Base-by-base conservation (phyloP, 2,113 vertebrate species). In the Sakesphorus luctuosus region DNA sequence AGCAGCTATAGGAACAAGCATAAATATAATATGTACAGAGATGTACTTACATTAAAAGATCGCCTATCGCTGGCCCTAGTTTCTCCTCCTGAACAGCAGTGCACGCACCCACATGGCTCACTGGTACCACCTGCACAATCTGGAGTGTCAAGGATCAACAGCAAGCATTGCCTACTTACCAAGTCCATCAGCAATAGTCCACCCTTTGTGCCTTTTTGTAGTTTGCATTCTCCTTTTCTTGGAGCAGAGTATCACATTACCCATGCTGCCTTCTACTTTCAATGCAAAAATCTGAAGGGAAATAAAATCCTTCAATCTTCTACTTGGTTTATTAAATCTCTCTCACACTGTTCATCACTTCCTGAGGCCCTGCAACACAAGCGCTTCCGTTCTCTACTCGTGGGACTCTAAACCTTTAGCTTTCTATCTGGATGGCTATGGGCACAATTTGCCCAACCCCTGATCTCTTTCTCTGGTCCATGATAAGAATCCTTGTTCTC, bases 261-360 rank as follows among this genome's bases (percentile, higher is more conserved):
- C 31, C 71, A 53, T 28, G 33, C 55, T 65, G 50, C 61, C 20
- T 87, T 62, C 77, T 69, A 55, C 20, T 76, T 33, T 75, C 59
- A 84, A 2, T 55, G 55, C 26, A 88, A 92, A 73, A 90, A 73
- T 69, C 66, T 90, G 78, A 50, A 71, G 33, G 63, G 80, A 95
- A 96, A 84, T 86, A 93, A 93, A 94, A 92, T 63, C 56, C 61
- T 90, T 74, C 68, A 88, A 5, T 92, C 43, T 55, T 88, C 94
- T 80, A 6, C 47, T n/a, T 52, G 61, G 44, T 56, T 90, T 85
- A 93, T 63, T 69, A 74, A 79, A 92, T 53, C 38, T 71, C 40
- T 73, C 63, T 80, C 73, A 44, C 19, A 38, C 50, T 89, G 26
- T 76, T 71, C 59, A 86, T 33, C 68, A 67, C 52, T 81, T 61